These are phyloP conservation scores for Augochlorella aurata DNA, from an alignment of 2,888 invertebrate genomes.

Conservation along the genomic window DNA sequence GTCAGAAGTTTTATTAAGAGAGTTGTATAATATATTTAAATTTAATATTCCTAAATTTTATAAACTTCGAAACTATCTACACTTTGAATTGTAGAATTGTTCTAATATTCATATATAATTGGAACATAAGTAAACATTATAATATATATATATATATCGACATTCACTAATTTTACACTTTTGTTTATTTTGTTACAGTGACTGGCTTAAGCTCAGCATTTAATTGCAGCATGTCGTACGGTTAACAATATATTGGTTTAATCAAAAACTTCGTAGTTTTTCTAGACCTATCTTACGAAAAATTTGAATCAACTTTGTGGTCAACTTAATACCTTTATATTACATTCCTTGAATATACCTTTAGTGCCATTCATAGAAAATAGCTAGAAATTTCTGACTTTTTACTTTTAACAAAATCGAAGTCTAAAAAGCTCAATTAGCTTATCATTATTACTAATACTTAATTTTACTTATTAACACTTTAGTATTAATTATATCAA, in stretches of 20 bases:
- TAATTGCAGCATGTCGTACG: slow-evolving; percentile 79
- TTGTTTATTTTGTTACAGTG: slow-evolving; percentile 77
- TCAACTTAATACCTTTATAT: background rate
- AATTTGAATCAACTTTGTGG: background rate
- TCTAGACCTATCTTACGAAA: background rate
- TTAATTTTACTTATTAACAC: slow-evolving; percentile 25
- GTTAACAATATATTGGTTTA: slow-evolving; percentile 57
- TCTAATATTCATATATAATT: background rate
- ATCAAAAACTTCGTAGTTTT: background rate
- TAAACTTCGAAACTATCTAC: background rate
- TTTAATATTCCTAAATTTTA: slow-evolving; percentile 38
- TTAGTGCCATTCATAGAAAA: slow-evolving; percentile 7
- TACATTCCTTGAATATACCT: slow-evolving; percentile 7
- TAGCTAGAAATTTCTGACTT: slow-evolving; percentile 2
- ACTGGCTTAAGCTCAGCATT: slow-evolving; percentile 81
- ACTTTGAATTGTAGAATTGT: slow-evolving; percentile 26
- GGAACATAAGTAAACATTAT: slow-evolving; percentile 16
- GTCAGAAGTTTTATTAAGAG: slow-evolving; percentile 63
- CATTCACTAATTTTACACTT: slow-evolving; percentile 40
- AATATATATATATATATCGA: slow-evolving; percentile 47
- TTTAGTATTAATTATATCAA: slow-evolving; percentile 29
- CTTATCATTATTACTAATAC: slow-evolving; percentile 34
- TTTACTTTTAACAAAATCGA: slow-evolving; percentile 6
- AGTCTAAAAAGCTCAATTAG: background rate
- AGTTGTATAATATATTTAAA: slow-evolving; percentile 61